phyloP scores from a whole-genome alignment of 2,888 invertebrate species.

The Aleiodes leptofemur region DNA sequence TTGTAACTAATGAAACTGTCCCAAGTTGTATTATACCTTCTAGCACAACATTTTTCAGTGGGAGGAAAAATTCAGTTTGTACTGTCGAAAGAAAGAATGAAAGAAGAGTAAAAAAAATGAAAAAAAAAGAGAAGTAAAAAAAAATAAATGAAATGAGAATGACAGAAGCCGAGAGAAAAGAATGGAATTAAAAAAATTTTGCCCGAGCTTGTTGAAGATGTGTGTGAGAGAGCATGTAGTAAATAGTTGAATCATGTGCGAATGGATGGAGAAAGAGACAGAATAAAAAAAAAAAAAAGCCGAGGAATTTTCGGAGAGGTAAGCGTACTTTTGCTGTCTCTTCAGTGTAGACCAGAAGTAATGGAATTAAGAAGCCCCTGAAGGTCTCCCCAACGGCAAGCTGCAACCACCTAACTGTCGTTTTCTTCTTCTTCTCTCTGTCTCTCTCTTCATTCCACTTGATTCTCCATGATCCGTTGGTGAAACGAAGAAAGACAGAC shows the following conservation, averaged over 20 bases:
- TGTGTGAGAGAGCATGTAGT: conserved; percentile 24
- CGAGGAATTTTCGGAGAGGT: conserved; percentile 6
- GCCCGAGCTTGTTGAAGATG: conserved; percentile 10
- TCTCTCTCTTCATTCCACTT: conserved; percentile 37
- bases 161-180: background rate
- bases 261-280: background rate
- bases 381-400: conserved; percentile 55
- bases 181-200: conserved; percentile 40
- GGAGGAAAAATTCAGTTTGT: background rate
- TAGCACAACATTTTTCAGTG: conserved; percentile 11
- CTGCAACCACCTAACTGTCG: conserved; percentile 73
- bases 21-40: conserved; percentile 23
- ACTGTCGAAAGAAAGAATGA: background rate
- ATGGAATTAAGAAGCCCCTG: conserved; percentile 73
- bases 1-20: conserved; percentile 28
- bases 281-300: too few relatives aligned
- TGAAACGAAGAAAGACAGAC: too few relatives aligned
- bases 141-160: background rate
- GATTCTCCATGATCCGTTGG: conserved; percentile 20
- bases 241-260: background rate
- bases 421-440: conserved; percentile 35
- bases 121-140: too few relatives aligned
- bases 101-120: background rate
- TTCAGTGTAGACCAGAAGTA: conserved; percentile 68
- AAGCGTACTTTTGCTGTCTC: conserved; percentile 41